Percentiles rank a stretch among this genome's conserved stretches.
Evolutionary conservation across 2,888 invertebrate species (phyloP).

Genomic region (Phragmatobia fuliginosa): DNA sequence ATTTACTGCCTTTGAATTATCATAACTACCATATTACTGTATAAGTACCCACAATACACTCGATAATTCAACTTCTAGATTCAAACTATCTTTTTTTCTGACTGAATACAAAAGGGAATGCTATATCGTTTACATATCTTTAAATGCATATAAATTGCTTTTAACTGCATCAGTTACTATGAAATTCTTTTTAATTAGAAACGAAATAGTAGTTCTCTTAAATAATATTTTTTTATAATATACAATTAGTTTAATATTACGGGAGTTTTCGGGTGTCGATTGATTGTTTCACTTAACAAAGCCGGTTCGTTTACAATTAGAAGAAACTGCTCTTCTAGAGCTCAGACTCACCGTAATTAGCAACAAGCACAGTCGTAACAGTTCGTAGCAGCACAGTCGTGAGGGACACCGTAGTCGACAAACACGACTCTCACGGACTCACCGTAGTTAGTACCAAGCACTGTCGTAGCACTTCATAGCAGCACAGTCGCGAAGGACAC

Average conservation of each 20-base stretch:
- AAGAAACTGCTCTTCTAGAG: not conserved
- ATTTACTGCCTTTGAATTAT: not conserved
- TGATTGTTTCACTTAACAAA: not conserved
- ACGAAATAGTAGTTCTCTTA: not conserved
- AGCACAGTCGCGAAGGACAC: not conserved
- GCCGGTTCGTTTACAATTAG: not conserved
- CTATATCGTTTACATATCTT: not conserved
- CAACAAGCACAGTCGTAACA: too few relatives aligned
- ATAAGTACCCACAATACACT: constrained; percentile 5
- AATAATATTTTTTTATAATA: not conserved
- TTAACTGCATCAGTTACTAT: not conserved
- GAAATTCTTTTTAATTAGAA: not conserved
- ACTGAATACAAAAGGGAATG: not conserved
- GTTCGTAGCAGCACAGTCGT: too few relatives aligned
- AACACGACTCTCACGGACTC: not conserved
- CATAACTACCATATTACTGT: not conserved
- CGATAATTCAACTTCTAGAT: not conserved
- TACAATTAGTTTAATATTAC: not conserved
- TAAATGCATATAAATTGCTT: not conserved
- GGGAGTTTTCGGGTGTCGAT: not conserved
- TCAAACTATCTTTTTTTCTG: not conserved
- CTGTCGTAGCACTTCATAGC: not conserved
- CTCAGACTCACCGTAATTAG: not conserved
- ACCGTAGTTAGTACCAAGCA: constrained; percentile 3
- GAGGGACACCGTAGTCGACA: not conserved